Conservation (phyloP, 1,140 invertebrate species). For the Camponotus vicinus region DNA sequence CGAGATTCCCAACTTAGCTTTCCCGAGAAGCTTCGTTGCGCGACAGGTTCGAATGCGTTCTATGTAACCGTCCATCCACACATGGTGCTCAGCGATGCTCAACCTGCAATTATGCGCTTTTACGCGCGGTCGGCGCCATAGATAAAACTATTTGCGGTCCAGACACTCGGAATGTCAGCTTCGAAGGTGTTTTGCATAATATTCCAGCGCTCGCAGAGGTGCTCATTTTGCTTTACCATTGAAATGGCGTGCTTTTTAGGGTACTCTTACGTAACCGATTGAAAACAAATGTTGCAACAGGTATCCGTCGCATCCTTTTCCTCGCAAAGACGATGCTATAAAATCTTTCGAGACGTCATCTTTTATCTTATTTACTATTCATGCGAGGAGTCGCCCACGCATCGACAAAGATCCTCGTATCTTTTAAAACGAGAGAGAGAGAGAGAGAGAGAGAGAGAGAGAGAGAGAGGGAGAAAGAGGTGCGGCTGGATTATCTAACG, state of each 20-base stretch:
- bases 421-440: background rate
- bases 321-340: background rate
- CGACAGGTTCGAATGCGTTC: slow-evolving; percentile 14
- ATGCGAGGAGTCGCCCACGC: background rate
- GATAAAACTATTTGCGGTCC: slow-evolving; percentile 32
- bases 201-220: background rate
- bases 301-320: background rate
- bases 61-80: slow-evolving; percentile 1
- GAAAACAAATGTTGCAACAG: slow-evolving; percentile 1
- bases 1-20: slow-evolving; percentile 46
- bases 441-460: too few species aligned
- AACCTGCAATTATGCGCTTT: background rate
- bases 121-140: background rate
- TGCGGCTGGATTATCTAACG: background rate
- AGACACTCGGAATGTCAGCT: slow-evolving; percentile 26
- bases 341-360: background rate
- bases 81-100: background rate
- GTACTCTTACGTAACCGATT: slow-evolving; percentile 10
- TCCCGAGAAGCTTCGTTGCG: slow-evolving; percentile 6
- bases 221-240: background rate
- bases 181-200: slow-evolving; percentile 31
- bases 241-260: background rate
- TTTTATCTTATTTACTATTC: background rate
- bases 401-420: background rate
- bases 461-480: background rate